Evolutionary conservation across 1,140 invertebrate species (phyloP).

Genomic region (Harlomillsia oculata): DNA sequence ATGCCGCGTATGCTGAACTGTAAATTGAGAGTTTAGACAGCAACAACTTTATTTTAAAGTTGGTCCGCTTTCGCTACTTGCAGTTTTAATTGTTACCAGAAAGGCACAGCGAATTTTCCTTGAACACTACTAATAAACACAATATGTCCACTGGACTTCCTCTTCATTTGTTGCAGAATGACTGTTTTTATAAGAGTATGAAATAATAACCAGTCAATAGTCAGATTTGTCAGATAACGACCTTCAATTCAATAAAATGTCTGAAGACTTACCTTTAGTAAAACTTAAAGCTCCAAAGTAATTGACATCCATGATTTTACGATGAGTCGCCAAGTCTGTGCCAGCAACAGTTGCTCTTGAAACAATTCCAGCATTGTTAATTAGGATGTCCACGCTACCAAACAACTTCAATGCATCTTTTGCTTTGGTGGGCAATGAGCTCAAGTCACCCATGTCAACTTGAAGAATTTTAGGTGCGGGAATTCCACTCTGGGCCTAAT

Average conservation of each 20-base stretch:
- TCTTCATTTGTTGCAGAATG: slow-evolving; percentile 70
- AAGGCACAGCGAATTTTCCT: slow-evolving; percentile 79
- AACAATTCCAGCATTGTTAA: slow-evolving; percentile 87
- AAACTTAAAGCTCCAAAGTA: slow-evolving; percentile 86
- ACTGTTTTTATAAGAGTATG: slow-evolving; percentile 50
- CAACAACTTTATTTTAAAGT: too few relatives aligned
- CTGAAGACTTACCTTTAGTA: slow-evolving; percentile 64
- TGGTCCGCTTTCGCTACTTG: neutral
- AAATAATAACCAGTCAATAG: slow-evolving; percentile 1
- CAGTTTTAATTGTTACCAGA: slow-evolving; percentile 46
- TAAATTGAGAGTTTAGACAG: neutral
- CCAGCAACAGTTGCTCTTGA: slow-evolving; percentile 64
- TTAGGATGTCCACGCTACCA: slow-evolving; percentile 58
- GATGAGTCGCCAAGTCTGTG: slow-evolving; percentile 73
- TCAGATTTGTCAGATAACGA: too few relatives aligned
- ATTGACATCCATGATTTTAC: slow-evolving; percentile 84
- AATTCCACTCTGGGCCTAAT: slow-evolving; percentile 39
- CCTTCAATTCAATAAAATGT: neutral
- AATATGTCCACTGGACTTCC: slow-evolving; percentile 66
- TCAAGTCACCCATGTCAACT: slow-evolving; percentile 66
- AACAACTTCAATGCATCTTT: slow-evolving; percentile 5
- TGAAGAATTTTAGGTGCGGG: slow-evolving; percentile 62
- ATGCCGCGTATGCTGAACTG: slow-evolving; percentile 78
- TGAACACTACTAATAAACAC: slow-evolving; percentile 88
- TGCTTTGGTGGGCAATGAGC: slow-evolving; percentile 52